These are phyloP conservation scores for Sphecodes monilicornis DNA, from an alignment of 2,888 invertebrate species.

Conservation along the genomic window DNA sequence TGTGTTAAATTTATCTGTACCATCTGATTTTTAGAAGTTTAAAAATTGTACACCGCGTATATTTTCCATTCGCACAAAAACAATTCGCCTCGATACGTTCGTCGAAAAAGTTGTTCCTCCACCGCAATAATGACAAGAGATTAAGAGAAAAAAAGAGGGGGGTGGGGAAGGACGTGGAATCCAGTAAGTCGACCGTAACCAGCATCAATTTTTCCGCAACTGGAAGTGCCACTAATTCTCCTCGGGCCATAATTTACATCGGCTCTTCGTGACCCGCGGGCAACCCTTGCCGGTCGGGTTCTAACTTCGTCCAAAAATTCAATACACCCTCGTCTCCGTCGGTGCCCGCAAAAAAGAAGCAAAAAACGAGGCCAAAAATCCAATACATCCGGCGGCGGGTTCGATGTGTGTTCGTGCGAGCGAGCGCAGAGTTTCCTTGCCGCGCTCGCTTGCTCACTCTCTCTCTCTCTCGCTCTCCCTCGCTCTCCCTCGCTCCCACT, in stretches of 20 bases:
- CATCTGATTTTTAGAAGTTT: too few relatives aligned
- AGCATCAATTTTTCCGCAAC: constrained; percentile 41
- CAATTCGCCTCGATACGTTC: background rate
- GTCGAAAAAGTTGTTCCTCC: background rate
- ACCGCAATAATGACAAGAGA: background rate
- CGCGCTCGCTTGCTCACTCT: background rate
- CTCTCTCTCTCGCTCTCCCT: background rate
- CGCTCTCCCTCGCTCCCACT: background rate
- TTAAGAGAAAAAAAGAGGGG: background rate
- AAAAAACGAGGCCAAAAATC: constrained; percentile 25
- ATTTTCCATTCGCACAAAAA: background rate
- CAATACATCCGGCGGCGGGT: constrained; percentile 21
- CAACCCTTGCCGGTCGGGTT: background rate
- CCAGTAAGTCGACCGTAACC: constrained; percentile 28
- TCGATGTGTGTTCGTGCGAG: background rate
- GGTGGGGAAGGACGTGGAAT: background rate
- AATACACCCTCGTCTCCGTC: constrained; percentile 21
- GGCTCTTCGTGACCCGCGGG: constrained; percentile 22
- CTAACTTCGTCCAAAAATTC: constrained; percentile 42
- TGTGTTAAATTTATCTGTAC: too few relatives aligned
- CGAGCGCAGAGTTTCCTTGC: constrained; percentile 27
- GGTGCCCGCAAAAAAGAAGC: background rate
- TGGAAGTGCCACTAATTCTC: constrained; percentile 46
- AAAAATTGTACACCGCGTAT: background rate
- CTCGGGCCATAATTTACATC: constrained; percentile 40